Base-by-base conservation (phyloP, 2,888 invertebrate genomes). In the Ectemnius lituratus region DNA sequence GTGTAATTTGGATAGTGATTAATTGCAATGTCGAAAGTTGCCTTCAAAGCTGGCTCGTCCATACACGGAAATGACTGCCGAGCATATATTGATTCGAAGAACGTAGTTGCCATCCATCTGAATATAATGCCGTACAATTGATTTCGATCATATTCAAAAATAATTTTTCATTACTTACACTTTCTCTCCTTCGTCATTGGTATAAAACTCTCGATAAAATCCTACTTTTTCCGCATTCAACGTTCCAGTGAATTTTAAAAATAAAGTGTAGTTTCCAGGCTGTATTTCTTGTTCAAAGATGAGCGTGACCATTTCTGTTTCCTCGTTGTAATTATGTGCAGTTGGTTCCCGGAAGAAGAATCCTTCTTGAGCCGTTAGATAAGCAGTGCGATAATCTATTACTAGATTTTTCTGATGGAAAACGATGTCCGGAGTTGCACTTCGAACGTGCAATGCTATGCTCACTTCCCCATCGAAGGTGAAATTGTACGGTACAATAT, bases 51-150 rank as follows among this genome's bases (percentile, higher is more conserved):
- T 0, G 96, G 96, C 84, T 95, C 95, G 83, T 96, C 96, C 85
- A 94, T 95, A 86, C 96, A 96, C 0, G 96, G 96, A 88, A 96
- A 96, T 0, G 94, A 95, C 62, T 93, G 92, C 2, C 95, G 93
- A 0, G 95, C 94, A 72, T 92, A 93, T 0, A 93, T 94, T 0
- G 94, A 92, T 86, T 95, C 94, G 62, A 95, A 93, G 79, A 95
- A 94, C 0, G 95, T 94, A 2, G 94, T 93, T 5, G 94, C 93
- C 37, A 95, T 87, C 83, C 92, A 92, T 82, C 95, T 95, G 88
- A 37, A 37, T 37, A 37, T 6, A 37, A 37, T 6, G 8, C 0
- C 8, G 4, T 37, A 1, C 8, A 6, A 37, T 6, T 8, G 11
- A 1, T 37, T 0, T 14, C 37, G 5, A 28, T 14, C 74, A n/a